A percentile compares a stretch with the other conserved stretches of the same genome.
Evolutionary conservation across 2,888 invertebrate genomes (phyloP).

Genomic region (Selenia dentaria): DNA sequence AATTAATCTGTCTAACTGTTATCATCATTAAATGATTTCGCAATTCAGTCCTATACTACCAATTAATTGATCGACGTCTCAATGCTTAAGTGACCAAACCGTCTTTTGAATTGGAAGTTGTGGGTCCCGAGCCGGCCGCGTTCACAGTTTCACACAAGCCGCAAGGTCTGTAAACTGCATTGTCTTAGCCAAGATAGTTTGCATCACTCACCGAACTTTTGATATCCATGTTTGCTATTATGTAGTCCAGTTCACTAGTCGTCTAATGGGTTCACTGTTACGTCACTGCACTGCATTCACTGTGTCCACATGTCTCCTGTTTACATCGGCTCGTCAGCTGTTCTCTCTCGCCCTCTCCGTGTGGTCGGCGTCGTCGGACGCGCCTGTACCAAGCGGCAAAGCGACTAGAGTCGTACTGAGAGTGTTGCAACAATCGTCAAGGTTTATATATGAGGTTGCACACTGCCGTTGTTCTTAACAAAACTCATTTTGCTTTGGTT

Average conservation of each 20-base stretch:
- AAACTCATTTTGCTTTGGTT: slow-evolving; percentile 40
- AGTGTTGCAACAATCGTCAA: slow-evolving; percentile 78
- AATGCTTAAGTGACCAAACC: slow-evolving; percentile 11
- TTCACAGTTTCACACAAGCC: slow-evolving; percentile 25
- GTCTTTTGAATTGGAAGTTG: slow-evolving; percentile 21
- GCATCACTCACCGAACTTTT: slow-evolving; percentile 74
- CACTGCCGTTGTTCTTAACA: slow-evolving; percentile 51
- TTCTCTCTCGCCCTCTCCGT: slow-evolving; percentile 84
- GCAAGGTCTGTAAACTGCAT: slow-evolving; percentile 32
- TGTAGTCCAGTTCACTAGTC: slow-evolving; percentile 41
- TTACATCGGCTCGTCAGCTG: slow-evolving; percentile 55
- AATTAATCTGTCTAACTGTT: neutral
- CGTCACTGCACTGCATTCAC: slow-evolving; percentile 82
- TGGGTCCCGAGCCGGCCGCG: slow-evolving; percentile 20
- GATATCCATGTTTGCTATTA: slow-evolving; percentile 35
- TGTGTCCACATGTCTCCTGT: slow-evolving; percentile 73
- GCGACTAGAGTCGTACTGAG: slow-evolving; percentile 85
- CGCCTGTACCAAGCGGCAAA: slow-evolving; percentile 83
- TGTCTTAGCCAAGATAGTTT: slow-evolving; percentile 41
- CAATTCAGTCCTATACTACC: slow-evolving; percentile 14
- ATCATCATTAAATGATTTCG: neutral
- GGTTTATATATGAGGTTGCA: slow-evolving; percentile 81
- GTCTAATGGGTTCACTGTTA: slow-evolving; percentile 66
- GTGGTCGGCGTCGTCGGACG: slow-evolving; percentile 73
- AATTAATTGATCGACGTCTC: slow-evolving; percentile 22